phyloP scores from a whole-genome alignment of 2,888 invertebrate genomes.

The Allophyes oxyacanthae region DNA sequence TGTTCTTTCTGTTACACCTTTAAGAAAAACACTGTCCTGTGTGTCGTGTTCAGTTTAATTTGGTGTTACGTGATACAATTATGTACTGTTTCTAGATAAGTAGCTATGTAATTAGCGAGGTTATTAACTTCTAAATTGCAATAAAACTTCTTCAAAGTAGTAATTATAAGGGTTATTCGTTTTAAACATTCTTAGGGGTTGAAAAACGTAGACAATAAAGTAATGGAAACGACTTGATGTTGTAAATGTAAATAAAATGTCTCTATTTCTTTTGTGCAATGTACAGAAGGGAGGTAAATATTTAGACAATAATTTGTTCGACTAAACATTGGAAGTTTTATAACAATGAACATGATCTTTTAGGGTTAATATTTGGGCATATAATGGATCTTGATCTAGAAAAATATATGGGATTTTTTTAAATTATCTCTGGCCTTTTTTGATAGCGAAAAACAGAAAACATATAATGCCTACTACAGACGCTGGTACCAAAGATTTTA shows the following conservation, averaged over 20 bases:
- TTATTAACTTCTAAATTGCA: slow-evolving; percentile 64
- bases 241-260: not conserved
- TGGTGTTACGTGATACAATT: too few species aligned
- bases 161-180: slow-evolving; percentile 77
- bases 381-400: too few species aligned
- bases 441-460: not conserved
- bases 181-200: slow-evolving; percentile 69
- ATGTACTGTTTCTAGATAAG: slow-evolving; percentile 9
- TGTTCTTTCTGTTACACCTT: too few species aligned
- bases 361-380: too few species aligned
- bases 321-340: too few species aligned
- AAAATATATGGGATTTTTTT: too few species aligned
- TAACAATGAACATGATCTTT: too few species aligned
- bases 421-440: too few species aligned
- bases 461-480: not conserved
- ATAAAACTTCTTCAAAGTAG: slow-evolving; percentile 71
- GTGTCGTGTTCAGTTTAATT: too few species aligned
- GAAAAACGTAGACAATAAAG: slow-evolving; percentile 25
- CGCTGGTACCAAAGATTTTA: slow-evolving; percentile 42
- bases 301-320: too few species aligned
- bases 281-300: not conserved
- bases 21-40: too few species aligned
- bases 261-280: not conserved
- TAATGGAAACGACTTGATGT: slow-evolving; percentile 21
- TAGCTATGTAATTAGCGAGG: slow-evolving; percentile 35